These are phyloP conservation scores for Globia sparganii DNA, from an alignment of 2,888 invertebrate species.

Conservation along the genomic window DNA sequence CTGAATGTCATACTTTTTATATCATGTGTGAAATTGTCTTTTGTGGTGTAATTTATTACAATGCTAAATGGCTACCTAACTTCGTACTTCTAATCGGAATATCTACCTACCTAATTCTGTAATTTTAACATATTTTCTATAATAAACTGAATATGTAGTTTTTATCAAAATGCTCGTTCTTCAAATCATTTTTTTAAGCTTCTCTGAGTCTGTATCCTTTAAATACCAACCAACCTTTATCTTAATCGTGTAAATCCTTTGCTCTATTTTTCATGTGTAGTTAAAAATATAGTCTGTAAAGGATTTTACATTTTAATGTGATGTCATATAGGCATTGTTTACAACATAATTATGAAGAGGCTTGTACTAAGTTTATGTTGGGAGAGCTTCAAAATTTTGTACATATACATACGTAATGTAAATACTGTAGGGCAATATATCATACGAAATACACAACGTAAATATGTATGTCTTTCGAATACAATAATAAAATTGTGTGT, in stretches of 20 bases:
- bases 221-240: conserved; percentile 50
- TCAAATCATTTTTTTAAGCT: conserved; percentile 40
- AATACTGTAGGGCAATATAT: conserved; percentile 59
- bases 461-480: conserved; percentile 57
- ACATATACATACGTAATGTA: conserved; percentile 78
- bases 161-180: conserved; percentile 30
- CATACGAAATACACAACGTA: conserved; percentile 57
- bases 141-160: conserved; percentile 43
- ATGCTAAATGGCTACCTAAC: conserved; percentile 34
- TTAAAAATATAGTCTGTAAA: conserved; percentile 53
- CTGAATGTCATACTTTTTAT: conserved; percentile 57
- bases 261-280: conserved; percentile 55
- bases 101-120: conserved; percentile 44
- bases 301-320: conserved; percentile 64
- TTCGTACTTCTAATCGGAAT: conserved; percentile 40
- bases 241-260: conserved; percentile 57
- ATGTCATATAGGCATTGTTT: conserved; percentile 69
- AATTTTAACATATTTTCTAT: conserved; percentile 42
- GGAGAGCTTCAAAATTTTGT: conserved; percentile 77
- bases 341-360: conserved; percentile 70
- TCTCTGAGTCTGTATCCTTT: conserved; percentile 39
- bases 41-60: conserved; percentile 52
- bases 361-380: conserved; percentile 75
- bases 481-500: conserved; percentile 47
- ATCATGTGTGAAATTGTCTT: conserved; percentile 54